Evolutionary conservation across 1,140 invertebrate genomes (phyloP), one percentile per base, ranked within the genome.

Genomic region (Manduca sexta): DNA sequence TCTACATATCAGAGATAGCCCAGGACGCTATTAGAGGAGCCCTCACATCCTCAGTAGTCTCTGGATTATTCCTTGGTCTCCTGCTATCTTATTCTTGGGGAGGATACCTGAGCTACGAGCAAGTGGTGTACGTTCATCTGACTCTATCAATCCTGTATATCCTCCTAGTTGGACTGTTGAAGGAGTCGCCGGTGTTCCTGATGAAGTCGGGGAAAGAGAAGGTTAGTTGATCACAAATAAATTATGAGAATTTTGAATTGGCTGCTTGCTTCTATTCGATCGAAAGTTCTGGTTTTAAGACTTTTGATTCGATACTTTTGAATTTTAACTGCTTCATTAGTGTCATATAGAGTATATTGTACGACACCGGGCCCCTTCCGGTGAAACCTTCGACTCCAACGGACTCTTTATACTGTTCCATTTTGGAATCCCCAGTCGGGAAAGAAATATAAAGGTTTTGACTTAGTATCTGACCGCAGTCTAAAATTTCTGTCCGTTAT

Each of bases 1-100:
- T 84, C 4, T 84, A 71, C 45, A 75, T 84, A 49, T 65, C 72
- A 1, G 80, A 84, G 50, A 81, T 84, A 56, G 53, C 56, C 30
- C 71, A 84, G 34, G 74, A 81, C 26, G 66, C 77, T 0, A 74
- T 84, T 21, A 56, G 80, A 45, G 80, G 80, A 8, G 63, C 62
- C 0, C 29, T 83, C 1, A 76, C 74, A n/a, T 79, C 79, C 0
- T 60, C 66, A 1, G 65, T 68, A 1, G 74, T 78, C 0, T 66
- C 63, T 2, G 60, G 60, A 4, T 81, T 60, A 37, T 76, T 76
- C 44, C 2, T 70, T 0, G 77, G 80, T 6, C 58, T 84, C 1
- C 49, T 84, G 2, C 42, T 76, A 18, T 79, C 77, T 0, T 84
- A 84, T 39, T 46, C 60, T 0, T 13, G 79, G 5, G 80, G 78